These are phyloP conservation scores for Aporrectodea caliginosa DNA, from an alignment of 1,140 invertebrate genomes.

Conservation along the genomic window DNA sequence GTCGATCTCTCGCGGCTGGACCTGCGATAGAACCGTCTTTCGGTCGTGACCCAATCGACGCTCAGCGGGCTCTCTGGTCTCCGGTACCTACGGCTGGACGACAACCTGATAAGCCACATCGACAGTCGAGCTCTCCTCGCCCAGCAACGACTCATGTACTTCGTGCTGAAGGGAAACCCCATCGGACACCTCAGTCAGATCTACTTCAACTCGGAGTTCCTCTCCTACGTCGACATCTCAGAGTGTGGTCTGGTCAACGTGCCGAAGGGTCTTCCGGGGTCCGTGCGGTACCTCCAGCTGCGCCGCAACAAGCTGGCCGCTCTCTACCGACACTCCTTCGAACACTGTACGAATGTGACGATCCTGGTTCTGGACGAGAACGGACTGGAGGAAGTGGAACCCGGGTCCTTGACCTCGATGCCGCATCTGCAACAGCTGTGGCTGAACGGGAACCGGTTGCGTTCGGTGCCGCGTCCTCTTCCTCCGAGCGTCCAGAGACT, in stretches of 20 bases:
- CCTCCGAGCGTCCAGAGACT: conserved; percentile 64
- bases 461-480: conserved; percentile 65
- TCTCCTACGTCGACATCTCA: conserved; percentile 70
- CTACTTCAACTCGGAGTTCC: too few relatives aligned
- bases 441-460: conserved; percentile 71
- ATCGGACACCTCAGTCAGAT: conserved; percentile 32
- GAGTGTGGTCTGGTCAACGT: conserved; percentile 73
- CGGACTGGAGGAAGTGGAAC: conserved; percentile 69
- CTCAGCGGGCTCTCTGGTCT: conserved; percentile 65
- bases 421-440: conserved; percentile 73
- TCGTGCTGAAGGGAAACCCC: too few relatives aligned
- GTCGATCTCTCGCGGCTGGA: conserved; percentile 66
- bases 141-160: too few relatives aligned
- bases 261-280: conserved; percentile 76
- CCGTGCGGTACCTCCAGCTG: conserved; percentile 71
- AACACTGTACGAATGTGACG: conserved; percentile 76
- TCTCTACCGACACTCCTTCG: conserved; percentile 77
- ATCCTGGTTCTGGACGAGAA: conserved; percentile 78
- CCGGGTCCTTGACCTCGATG: conserved; percentile 76
- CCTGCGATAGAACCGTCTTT: conserved; percentile 67
- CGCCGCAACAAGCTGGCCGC: conserved; percentile 70
- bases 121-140: conserved; percentile 47
- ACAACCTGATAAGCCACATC: conserved; percentile 69
- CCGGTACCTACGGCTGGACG: conserved; percentile 74
- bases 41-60: conserved; percentile 59